Percentiles rank a stretch among this genome's conserved stretches.
Evolutionary conservation across 2,797 vertebrate genomes (phyloP).

Genomic region (Pantherophis vulpinus): DNA sequence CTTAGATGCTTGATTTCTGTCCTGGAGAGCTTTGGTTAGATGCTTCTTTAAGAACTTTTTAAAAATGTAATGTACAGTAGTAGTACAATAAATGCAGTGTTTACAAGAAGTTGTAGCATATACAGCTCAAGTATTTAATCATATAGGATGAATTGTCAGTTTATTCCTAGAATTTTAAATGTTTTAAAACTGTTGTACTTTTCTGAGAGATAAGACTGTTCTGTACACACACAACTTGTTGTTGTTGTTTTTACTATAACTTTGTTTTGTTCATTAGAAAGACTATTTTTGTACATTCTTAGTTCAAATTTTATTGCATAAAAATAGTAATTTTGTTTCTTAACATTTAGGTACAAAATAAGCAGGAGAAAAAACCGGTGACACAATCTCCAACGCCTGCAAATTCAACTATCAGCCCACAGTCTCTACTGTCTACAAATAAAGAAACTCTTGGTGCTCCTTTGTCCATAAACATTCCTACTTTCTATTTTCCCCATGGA

Average conservation of each 20-base stretch:
- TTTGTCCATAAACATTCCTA: conserved; percentile 96
- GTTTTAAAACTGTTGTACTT: neutral
- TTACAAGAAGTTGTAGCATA: neutral
- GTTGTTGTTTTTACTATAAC: neutral
- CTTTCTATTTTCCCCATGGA: conserved; percentile 97
- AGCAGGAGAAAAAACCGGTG: conserved; percentile 90
- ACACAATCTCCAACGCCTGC: conserved; percentile 77
- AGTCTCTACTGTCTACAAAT: conserved; percentile 69
- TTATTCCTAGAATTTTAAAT: neutral
- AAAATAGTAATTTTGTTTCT: conserved; percentile 47
- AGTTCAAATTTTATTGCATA: conserved; percentile 16
- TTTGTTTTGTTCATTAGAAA: neutral
- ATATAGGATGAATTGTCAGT: neutral
- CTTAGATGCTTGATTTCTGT: neutral
- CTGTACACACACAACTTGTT: neutral
- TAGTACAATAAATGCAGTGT: neutral
- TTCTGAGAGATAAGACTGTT: neutral
- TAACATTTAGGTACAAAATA: conserved; percentile 85
- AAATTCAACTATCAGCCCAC: conserved; percentile 68
- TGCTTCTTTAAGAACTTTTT: neutral
- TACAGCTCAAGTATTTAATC: neutral
- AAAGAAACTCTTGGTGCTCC: conserved; percentile 77
- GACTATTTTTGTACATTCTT: neutral
- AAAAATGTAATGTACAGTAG: neutral
- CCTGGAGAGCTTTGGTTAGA: neutral